These are phyloP conservation scores for Drosophila infuscata DNA, from an alignment of 2,888 invertebrate genomes.

Conservation along the genomic window DNA sequence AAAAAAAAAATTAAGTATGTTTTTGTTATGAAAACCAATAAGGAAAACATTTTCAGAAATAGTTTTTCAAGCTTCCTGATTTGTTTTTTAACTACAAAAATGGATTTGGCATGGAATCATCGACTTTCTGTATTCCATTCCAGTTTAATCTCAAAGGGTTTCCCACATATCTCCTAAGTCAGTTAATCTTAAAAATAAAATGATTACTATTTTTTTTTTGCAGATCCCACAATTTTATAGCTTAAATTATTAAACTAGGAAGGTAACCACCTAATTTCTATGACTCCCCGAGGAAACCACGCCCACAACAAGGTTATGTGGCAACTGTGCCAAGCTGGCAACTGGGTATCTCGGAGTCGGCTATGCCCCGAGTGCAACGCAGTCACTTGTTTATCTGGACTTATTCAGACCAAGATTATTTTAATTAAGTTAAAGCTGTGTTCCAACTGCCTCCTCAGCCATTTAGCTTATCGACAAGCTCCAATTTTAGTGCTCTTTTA, in stretches of 20 bases:
- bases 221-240: neutral
- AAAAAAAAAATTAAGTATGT: no score
- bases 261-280: no score
- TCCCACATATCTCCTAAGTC: neutral
- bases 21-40: no score
- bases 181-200: neutral
- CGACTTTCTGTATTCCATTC: no score
- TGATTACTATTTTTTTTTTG: neutral
- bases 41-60: no score
- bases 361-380: neutral
- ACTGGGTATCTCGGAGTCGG: neutral
- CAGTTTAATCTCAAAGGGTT: neutral
- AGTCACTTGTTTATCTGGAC: neutral
- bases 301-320: neutral
- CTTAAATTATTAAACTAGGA: neutral
- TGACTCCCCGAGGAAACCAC: no score
- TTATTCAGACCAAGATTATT: neutral
- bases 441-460: neutral
- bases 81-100: no score
- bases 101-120: no score
- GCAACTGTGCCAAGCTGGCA: neutral
- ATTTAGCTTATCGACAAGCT: slow-evolving; percentile 11
- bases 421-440: neutral
- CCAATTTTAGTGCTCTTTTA: neutral
- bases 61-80: no score